Base-by-base conservation (phyloP, 2,888 invertebrate genomes). In the Ptychoptera albimana region DNA sequence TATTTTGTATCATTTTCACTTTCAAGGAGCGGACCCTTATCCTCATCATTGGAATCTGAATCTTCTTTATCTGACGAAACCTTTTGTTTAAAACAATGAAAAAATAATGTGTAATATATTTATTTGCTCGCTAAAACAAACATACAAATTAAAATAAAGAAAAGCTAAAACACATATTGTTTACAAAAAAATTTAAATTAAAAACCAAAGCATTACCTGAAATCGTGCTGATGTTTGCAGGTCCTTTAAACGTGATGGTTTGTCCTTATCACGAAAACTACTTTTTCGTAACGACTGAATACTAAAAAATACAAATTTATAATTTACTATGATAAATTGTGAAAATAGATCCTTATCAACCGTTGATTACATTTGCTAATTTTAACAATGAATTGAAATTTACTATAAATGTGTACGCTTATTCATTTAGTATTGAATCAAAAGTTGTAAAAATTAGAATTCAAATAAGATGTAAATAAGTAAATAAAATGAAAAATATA, bases 1-100 rank as follows among this genome's bases (percentile, higher is more conserved):
- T 83, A 79, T 64, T 78, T 79, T 11, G 79, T 79, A 57, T 81
- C 79, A 48, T 70, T 70, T 50, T 66, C 65, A 50, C 72, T 72
- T 5, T 68, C 72, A 51, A 68, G 57, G 23, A 68, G 58, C 48
- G 59, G 58, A 49, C 71, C 63, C 52, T 68, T 57, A 45, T 64
- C 64, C 48, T 70, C 69, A 46, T 63, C 64, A 43, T 64, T 62
- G 38, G 62, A 59, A 44, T 67, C 64, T n/a, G 70, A 69, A 42
- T 66, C 64, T 15, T 66, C 66, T 7, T 66, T 63, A 29, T 53
- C 54, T 40, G 57, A 57, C 10, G 63, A 58, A 29, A 58, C 62
- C 23, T 23, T 3, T 23, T 5, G 23, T 23, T 34, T n/a, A n/a
- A n/a, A n/a, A 12, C 7, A 31, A 7, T 31, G 7, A 41, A 41